A percentile compares a stretch with the other conserved stretches of the same genome.
These are phyloP conservation scores for Byasa hedistus DNA, from an alignment of 2,888 invertebrate genomes.

Conservation along the genomic window DNA sequence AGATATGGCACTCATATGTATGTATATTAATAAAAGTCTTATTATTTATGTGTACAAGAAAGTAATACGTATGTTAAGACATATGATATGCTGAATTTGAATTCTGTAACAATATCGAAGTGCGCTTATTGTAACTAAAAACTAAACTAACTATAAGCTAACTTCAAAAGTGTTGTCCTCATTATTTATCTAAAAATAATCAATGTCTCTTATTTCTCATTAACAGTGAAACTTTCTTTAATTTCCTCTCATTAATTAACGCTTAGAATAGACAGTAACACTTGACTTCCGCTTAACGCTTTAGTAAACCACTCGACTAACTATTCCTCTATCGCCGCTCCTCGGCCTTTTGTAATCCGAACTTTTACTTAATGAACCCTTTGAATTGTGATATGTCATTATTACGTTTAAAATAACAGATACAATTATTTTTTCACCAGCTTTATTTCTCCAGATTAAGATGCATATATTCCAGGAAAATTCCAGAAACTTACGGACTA, in stretches of 20 bases:
- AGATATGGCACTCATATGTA: too few relatives aligned
- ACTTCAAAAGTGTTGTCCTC: neutral
- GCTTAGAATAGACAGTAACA: slow-evolving; percentile 10
- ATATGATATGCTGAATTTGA: too few relatives aligned
- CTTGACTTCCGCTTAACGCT: slow-evolving; percentile 17
- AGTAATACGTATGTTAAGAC: too few relatives aligned
- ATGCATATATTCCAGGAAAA: too few relatives aligned
- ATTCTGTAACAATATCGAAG: too few relatives aligned
- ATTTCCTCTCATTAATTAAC: slow-evolving; percentile 26
- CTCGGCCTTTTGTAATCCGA: slow-evolving; percentile 54
- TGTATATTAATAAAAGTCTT: too few relatives aligned
- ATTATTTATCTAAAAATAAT: slow-evolving; percentile 6
- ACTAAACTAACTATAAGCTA: too few relatives aligned
- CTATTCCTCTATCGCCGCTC: slow-evolving; percentile 48
- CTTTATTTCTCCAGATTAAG: too few relatives aligned
- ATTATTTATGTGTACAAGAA: too few relatives aligned
- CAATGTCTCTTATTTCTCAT: slow-evolving; percentile 24
- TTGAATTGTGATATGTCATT: slow-evolving; percentile 14
- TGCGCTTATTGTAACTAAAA: too few relatives aligned
- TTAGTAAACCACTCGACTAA: slow-evolving; percentile 4
- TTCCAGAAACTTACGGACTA: too few relatives aligned
- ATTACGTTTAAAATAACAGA: neutral
- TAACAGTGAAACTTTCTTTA: slow-evolving; percentile 20
- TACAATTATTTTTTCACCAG: neutral
- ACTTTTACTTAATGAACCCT: slow-evolving; percentile 45